Evolutionary conservation across 2,797 vertebrate species (phyloP).

Genomic region (Sebastes goodei): DNA sequence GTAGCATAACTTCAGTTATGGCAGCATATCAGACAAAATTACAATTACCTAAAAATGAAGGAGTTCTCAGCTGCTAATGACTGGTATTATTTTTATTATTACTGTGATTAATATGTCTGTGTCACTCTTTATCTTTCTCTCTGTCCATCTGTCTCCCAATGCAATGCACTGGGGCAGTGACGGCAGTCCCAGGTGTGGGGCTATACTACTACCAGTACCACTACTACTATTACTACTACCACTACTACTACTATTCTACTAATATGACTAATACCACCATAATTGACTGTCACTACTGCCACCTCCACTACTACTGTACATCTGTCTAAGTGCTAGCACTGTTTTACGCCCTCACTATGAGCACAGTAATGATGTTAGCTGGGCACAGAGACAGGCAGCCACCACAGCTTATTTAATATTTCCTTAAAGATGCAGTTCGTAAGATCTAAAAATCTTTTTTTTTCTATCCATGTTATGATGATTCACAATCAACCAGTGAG

Average conservation of each 20-base stretch:
- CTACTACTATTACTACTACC: conserved; percentile 1
- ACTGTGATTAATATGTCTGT: conserved; percentile 46
- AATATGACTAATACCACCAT: conserved; percentile 77
- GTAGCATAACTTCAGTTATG: neutral
- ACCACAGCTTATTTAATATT: conserved; percentile 26
- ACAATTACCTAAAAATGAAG: neutral
- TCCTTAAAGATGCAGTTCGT: conserved; percentile 70
- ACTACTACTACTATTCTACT: conserved; percentile 55
- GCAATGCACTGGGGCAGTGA: conserved; percentile 79
- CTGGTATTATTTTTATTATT: neutral
- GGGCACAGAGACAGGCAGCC: conserved; percentile 22
- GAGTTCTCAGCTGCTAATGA: neutral
- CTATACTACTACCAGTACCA: conserved; percentile 49
- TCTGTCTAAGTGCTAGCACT: conserved; percentile 21
- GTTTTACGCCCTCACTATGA: conserved; percentile 41
- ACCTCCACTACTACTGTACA: conserved; percentile 56
- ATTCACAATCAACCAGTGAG: neutral
- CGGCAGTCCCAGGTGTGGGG: conserved; percentile 81
- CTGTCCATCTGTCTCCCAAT: conserved; percentile 69
- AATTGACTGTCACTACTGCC: conserved; percentile 53
- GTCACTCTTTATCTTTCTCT: conserved; percentile 64
- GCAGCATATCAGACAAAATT: neutral
- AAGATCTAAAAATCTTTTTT: conserved; percentile 6
- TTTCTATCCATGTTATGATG: neutral
- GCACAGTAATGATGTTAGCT: conserved; percentile 21